Percentiles rank a stretch among this genome's conserved stretches.
These are phyloP conservation scores for Opisthocomus hoazin DNA, from an alignment of 2,113 vertebrate species.

Conservation along the genomic window DNA sequence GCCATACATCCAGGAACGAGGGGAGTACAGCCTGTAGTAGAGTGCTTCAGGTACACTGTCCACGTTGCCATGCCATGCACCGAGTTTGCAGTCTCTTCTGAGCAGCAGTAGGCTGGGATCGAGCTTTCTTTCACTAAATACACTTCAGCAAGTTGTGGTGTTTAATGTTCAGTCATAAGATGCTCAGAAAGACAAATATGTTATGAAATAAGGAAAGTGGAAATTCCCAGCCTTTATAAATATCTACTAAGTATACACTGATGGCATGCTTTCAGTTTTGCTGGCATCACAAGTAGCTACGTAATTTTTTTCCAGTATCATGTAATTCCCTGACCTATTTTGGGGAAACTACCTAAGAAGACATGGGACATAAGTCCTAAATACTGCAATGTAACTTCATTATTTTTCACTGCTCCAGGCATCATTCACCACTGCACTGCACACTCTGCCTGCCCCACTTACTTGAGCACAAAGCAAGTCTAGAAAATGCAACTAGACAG, in stretches of 20 bases:
- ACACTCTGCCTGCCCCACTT: background rate
- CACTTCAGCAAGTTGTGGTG: background rate
- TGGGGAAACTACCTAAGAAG: background rate
- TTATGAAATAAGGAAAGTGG: background rate
- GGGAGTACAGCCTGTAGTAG: background rate
- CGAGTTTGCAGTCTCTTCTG: background rate
- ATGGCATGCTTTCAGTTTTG: slow-evolving; percentile 1
- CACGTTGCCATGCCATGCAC: background rate
- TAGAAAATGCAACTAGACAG: background rate
- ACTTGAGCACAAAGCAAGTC: background rate
- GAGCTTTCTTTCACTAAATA: background rate
- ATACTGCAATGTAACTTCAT: background rate
- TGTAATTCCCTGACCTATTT: background rate
- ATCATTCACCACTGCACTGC: background rate
- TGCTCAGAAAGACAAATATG: background rate
- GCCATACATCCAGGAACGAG: background rate
- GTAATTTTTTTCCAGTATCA: background rate
- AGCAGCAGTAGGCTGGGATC: background rate
- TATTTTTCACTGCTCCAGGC: background rate
- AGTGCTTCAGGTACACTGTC: background rate
- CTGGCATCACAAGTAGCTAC: background rate
- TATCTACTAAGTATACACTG: background rate
- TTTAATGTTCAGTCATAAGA: background rate
- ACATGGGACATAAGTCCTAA: background rate
- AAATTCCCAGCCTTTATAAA: slow-evolving; percentile 25